Conservation (phyloP, 2,797 vertebrate genomes). For the Rhinogobio ventralis region DNA sequence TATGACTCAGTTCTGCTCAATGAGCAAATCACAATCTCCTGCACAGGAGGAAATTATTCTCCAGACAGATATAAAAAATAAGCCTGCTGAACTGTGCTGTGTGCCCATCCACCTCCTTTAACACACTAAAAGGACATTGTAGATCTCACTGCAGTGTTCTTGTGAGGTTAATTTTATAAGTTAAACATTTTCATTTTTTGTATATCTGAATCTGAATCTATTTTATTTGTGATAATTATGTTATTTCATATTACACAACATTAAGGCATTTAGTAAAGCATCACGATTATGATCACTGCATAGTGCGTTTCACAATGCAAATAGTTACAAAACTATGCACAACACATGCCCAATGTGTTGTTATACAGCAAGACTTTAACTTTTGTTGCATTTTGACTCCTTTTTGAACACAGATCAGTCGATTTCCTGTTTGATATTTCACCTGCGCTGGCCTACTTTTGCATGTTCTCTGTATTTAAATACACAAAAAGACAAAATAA, state of each 20-base stretch:
- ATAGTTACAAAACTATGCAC: not conserved
- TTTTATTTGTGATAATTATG: not conserved
- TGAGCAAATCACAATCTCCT: slow-evolving; percentile 1
- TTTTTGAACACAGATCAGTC: not conserved
- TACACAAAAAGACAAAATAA: not conserved
- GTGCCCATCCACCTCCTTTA: not conserved
- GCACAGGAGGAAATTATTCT: slow-evolving; percentile 17
- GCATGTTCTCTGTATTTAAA: not conserved
- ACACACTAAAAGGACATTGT: not conserved
- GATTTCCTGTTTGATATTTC: not conserved
- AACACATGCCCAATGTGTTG: not conserved
- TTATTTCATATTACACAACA: not conserved
- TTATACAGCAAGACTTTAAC: not conserved
- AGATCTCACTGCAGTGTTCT: not conserved
- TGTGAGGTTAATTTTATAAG: not conserved
- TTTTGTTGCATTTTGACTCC: not conserved
- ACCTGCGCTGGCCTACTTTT: not conserved
- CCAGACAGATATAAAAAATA: not conserved
- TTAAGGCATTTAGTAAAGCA: not conserved
- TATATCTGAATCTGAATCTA: not conserved
- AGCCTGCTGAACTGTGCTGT: not conserved
- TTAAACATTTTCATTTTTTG: not conserved
- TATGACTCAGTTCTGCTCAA: slow-evolving; percentile 24
- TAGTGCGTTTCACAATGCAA: not conserved
- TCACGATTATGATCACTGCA: not conserved